These are phyloP conservation scores for Parnassius mnemosyne DNA, from an alignment of 2,888 invertebrate species.

Conservation along the genomic window DNA sequence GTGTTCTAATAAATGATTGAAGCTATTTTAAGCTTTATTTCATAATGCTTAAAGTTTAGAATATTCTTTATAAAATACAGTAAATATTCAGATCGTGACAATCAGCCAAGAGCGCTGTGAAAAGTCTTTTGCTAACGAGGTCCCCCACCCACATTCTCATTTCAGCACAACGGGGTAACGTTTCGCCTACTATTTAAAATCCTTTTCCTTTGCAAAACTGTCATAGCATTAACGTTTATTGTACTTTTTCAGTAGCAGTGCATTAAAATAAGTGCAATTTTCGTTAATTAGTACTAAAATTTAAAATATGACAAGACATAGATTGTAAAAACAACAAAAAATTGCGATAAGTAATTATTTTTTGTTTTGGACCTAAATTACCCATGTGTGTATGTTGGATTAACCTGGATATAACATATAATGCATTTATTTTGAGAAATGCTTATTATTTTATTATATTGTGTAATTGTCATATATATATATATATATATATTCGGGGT, in stretches of 20 bases:
- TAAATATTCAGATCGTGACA: slow-evolving; percentile 68
- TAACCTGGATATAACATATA: too few relatives aligned
- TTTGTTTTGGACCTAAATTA: too few relatives aligned
- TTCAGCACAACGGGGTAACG: slow-evolving; percentile 60
- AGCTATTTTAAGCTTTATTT: slow-evolving; percentile 42
- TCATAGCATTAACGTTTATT: slow-evolving; percentile 23
- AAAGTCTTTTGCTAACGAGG: slow-evolving; percentile 69
- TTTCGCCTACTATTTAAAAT: slow-evolving; percentile 53
- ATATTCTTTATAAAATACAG: slow-evolving; percentile 27
- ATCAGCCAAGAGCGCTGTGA: slow-evolving; percentile 59
- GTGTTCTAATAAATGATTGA: slow-evolving; percentile 43
- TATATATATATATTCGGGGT: too few relatives aligned
- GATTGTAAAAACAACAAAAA: too few relatives aligned
- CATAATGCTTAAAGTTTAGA: slow-evolving; percentile 6
- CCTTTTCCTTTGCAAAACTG: slow-evolving; percentile 49
- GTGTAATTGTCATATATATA: too few relatives aligned
- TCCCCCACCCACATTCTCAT: slow-evolving; percentile 66
- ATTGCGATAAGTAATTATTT: too few relatives aligned
- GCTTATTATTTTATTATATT: too few relatives aligned
- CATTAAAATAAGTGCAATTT: slow-evolving; percentile 24
- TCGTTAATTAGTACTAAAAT: slow-evolving; percentile 14
- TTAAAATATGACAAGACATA: slow-evolving; percentile 1
- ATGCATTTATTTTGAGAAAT: too few relatives aligned
- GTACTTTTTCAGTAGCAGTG: slow-evolving; percentile 21
- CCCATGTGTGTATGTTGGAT: too few relatives aligned